Evolutionary conservation across 2,888 invertebrate genomes (phyloP), one percentile per base, ranked within the genome.

Genomic region (Synergus itoensis): DNA sequence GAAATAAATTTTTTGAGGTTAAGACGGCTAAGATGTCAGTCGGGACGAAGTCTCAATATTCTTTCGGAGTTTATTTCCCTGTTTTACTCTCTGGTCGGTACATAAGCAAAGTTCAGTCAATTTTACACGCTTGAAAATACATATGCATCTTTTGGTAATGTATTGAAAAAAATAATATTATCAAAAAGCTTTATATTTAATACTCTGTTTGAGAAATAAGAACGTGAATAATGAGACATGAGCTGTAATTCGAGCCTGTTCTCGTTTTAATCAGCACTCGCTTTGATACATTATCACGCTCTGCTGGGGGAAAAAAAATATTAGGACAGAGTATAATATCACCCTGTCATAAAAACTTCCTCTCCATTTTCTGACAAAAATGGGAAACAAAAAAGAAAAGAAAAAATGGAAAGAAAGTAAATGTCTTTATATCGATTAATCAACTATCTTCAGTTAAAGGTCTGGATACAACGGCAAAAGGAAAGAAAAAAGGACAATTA

Each of bases 191-290:
- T 73, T 48, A 48, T 41, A 48, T 41, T 28, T 45, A 48, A 45
- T 45, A 21, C 14, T 48, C 16, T 36, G 4, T 53, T 48, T 48
- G 48, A 73, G n/a, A 69, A 53, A 12, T n/a, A 21, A 48, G 36
- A 73, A 53, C 48, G 36, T 53, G 36, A 36, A 73, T 45, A 73
- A 73, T 53, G 48, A 73, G 73, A 73, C 45, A 48, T 53, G 57
- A 67, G 63, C 40, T 80, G 65, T 45, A 60, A 73, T 78, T 80
- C 63, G 65, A 77, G 75, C 76, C 69, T 64, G 53, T 76, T 63
- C 76, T 82, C 43, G 76, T 81, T 82, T 80, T 82, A 80, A 82
- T 82, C 82, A 82, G 57, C 79, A 57, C 63, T 79, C 53, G 73
- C 79, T 80, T 80, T 82, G 80, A 80, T 79, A 82, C 63, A 63